Conservation (phyloP, 2,888 invertebrate genomes). For the Quadroppia sp. region DNA sequence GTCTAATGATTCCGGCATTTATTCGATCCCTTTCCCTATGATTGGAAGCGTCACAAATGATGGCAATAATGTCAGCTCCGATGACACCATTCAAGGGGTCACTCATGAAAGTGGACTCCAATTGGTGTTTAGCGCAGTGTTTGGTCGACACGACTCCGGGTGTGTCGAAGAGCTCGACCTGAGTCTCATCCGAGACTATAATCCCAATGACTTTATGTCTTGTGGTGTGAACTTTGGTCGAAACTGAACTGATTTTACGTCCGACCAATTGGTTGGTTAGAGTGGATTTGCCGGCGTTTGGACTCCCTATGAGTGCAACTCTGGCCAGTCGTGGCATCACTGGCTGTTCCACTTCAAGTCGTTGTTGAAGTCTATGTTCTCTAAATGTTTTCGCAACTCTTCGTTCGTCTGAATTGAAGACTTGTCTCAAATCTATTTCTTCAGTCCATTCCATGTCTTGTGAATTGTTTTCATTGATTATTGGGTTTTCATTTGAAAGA, state of each 20-base stretch:
- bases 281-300: slow-evolving; percentile 95
- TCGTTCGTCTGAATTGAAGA: neutral
- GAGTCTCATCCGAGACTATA: slow-evolving; percentile 68
- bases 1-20: slow-evolving; percentile 65
- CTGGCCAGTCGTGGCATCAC: slow-evolving; percentile 48
- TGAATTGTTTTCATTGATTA: neutral
- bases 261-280: slow-evolving; percentile 79
- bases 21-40: slow-evolving; percentile 64
- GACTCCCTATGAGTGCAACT: slow-evolving; percentile 82
- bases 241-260: slow-evolving; percentile 62
- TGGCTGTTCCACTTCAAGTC: slow-evolving; percentile 45
- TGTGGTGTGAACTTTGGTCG: slow-evolving; percentile 44
- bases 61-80: slow-evolving; percentile 73
- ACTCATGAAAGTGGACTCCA: slow-evolving; percentile 57
- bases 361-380: neutral
- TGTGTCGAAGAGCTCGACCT: slow-evolving; percentile 83
- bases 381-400: neutral
- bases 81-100: slow-evolving; percentile 59
- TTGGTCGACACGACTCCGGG: slow-evolving; percentile 75
- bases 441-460: neutral
- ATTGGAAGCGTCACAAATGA: slow-evolving; percentile 78
- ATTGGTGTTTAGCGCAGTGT: slow-evolving; percentile 60
- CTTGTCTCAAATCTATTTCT: neutral
- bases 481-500: slow-evolving; percentile 8
- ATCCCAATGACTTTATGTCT: slow-evolving; percentile 68